Base-by-base conservation (phyloP, 2,797 vertebrate genomes). In the Eulemur rubriventer region DNA sequence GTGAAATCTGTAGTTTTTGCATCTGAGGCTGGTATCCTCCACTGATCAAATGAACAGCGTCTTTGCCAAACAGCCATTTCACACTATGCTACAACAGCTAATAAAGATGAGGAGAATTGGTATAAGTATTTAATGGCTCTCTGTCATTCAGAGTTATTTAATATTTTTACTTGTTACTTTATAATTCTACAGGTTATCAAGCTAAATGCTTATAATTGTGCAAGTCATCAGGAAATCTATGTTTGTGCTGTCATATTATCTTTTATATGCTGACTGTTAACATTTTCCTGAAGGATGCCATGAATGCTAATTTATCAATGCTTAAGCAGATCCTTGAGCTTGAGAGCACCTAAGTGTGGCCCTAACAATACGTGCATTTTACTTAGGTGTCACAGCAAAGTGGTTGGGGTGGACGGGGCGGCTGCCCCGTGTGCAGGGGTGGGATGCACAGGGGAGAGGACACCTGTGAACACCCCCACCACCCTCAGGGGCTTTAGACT, bases 251-350 rank as follows among this genome's bases (percentile, higher is more conserved):
- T 20, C 59, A 12, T 26, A 67, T 73, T 91, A 55, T 76, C 46
- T 86, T 83, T 61, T n/a, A 30, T 48, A 82, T 28, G 33, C 38
- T 82, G 48, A 67, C 89, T 65, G 35, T 11, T 72, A 59, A 61
- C 2, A 10, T 86, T 46, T 63, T 83, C 50, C 46, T 85, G 26
- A 11, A 38, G 16, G 70, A 94, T 22, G 5, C 2, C 1, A 20
- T 69, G 72, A 90, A 48, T 69, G 7, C 38, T 67, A 75, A 50
- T 70, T 65, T 80, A 50, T 46, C 52, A 24, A 2, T 89, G 16
- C 72, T 85, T 87, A 81, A 92, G 50, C 18, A 79, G 46, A 84
- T 6, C 12, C 46, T 87, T 86, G 72, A 95, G 69, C 22, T 72
- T 93, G 70, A 89, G 8, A 91, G 81, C 16, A 57, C 1, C 5